Percentiles rank a stretch among this genome's conserved stretches.
phyloP scores from a whole-genome alignment of 1,140 invertebrate genomes.

The Pissodes strobi region DNA sequence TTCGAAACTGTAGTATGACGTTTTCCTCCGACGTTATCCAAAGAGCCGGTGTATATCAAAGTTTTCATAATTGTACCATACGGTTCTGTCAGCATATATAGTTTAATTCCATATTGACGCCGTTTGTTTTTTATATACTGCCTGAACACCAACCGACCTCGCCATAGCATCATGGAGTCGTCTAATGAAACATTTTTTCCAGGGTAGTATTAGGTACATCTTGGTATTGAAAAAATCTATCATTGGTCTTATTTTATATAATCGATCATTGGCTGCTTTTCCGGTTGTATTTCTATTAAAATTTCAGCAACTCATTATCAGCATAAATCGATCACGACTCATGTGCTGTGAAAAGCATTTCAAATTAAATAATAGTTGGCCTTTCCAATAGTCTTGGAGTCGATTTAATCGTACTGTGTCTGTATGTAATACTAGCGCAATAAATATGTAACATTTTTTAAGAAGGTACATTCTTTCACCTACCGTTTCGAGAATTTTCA shows the following conservation, averaged over 20 bases:
- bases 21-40: slow-evolving; percentile 16
- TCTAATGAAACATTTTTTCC: slow-evolving; percentile 37
- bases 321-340: neutral
- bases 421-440: neutral
- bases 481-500: neutral
- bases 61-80: slow-evolving; percentile 16
- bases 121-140: slow-evolving; percentile 34
- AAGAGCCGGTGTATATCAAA: slow-evolving; percentile 6
- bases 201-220: slow-evolving; percentile 41
- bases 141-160: slow-evolving; percentile 29
- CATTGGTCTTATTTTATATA: slow-evolving; percentile 37
- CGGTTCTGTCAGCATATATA: slow-evolving; percentile 28
- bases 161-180: slow-evolving; percentile 44
- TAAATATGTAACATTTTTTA: neutral
- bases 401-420: neutral
- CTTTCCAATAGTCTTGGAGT: neutral
- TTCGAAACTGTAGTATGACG: slow-evolving; percentile 29
- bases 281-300: too few species aligned
- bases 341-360: too few species aligned
- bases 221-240: slow-evolving; percentile 42
- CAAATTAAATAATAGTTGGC: neutral
- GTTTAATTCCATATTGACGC: slow-evolving; percentile 31
- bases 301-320: too few species aligned
- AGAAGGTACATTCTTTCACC: neutral
- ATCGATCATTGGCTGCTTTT: too few species aligned